phyloP scores from a whole-genome alignment of 2,888 invertebrate genomes.

The Phortica okadai region DNA sequence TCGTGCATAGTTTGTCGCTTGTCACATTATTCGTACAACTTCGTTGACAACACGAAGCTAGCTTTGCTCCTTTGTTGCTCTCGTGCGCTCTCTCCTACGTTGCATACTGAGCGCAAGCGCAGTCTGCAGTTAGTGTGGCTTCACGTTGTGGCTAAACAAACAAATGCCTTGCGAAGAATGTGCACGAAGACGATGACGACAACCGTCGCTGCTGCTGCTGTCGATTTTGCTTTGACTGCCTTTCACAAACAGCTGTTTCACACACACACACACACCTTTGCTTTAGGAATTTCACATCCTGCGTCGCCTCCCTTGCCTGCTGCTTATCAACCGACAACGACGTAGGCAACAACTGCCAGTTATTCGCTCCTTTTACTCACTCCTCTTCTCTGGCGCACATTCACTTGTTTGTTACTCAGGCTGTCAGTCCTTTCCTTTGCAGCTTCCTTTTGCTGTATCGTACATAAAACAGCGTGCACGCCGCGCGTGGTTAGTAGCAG shows the following conservation, averaged over 20 bases:
- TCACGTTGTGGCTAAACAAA: background rate
- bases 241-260: constrained; percentile 64
- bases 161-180: background rate
- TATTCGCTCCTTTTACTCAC: background rate
- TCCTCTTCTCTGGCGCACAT: constrained; percentile 34
- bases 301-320: constrained; percentile 9
- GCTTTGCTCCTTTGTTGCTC: background rate
- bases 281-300: constrained; percentile 40
- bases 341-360: constrained; percentile 12
- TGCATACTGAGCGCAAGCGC: constrained; percentile 61
- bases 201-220: constrained; percentile 7
- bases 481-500: constrained; percentile 48
- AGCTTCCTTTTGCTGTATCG: constrained; percentile 3
- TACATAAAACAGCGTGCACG: background rate
- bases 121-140: background rate
- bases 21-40: constrained; percentile 30
- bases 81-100: constrained; percentile 11
- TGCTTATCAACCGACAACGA: constrained; percentile 5
- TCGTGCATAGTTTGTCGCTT: constrained; percentile 31
- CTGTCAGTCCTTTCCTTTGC: constrained; percentile 31
- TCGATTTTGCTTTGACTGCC: constrained; percentile 43
- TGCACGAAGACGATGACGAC: background rate
- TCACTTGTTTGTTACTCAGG: constrained; percentile 43
- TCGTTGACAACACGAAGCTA: constrained; percentile 23
- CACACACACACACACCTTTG: constrained; percentile 28